phyloP scores from a whole-genome alignment of 2,888 invertebrate genomes.

The Trissonchulus latispiculum region DNA sequence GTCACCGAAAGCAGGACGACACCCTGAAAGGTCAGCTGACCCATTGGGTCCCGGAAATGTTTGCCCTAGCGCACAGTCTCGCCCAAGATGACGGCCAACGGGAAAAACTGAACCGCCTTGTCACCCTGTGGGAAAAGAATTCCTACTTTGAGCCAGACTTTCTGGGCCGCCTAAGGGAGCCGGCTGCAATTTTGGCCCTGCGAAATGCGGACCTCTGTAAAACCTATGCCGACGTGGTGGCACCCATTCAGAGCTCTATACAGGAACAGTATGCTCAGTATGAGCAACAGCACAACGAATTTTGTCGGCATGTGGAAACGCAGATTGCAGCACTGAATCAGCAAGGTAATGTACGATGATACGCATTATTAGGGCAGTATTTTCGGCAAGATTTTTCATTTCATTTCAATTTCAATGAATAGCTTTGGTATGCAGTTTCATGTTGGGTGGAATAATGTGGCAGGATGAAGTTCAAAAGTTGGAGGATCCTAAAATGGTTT shows the following conservation, averaged over 20 bases:
- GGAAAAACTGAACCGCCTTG: conserved; percentile 41
- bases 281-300: conserved; percentile 87
- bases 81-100: conserved; percentile 73
- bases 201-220: conserved; percentile 44
- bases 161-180: neutral
- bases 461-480: too few species aligned
- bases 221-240: conserved; percentile 65
- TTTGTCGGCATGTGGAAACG: conserved; percentile 69
- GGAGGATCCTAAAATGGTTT: too few species aligned
- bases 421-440: too few species aligned
- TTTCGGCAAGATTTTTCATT: too few species aligned
- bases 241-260: conserved; percentile 65
- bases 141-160: conserved; percentile 46
- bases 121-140: conserved; percentile 92
- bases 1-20: conserved; percentile 87
- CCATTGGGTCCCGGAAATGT: conserved; percentile 92
- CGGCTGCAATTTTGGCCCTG: neutral
- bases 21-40: conserved; percentile 85
- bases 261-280: conserved; percentile 70
- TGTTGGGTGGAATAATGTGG: too few species aligned
- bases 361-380: too few species aligned
- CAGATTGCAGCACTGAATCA: conserved; percentile 31
- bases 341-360: neutral
- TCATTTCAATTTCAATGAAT: too few species aligned
- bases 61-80: conserved; percentile 79